Conservation (phyloP, 2,888 invertebrate species). For the Baronia brevicornis region DNA sequence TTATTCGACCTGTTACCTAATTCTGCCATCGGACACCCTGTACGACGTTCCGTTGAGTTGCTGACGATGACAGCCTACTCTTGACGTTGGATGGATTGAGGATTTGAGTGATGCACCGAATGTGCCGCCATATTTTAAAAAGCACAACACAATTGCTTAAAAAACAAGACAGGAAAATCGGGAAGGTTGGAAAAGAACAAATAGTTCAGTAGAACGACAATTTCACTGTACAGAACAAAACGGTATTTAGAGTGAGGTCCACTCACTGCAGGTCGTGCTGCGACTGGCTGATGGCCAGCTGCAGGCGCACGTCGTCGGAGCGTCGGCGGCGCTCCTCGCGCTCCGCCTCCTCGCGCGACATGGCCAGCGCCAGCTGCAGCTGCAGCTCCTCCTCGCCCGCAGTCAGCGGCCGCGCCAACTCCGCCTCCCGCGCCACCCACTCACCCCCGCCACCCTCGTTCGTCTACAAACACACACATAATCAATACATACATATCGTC, state of each 20-base stretch:
- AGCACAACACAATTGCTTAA: no score
- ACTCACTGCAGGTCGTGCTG: constrained; percentile 92
- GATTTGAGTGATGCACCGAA: no score
- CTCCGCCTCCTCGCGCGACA: constrained; percentile 99
- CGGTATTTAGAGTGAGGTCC: not conserved
- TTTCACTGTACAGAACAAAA: not conserved
- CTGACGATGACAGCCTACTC: no score
- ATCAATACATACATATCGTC: no score
- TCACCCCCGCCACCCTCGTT: constrained; percentile 28
- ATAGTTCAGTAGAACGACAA: no score
- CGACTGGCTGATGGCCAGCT: constrained; percentile 95
- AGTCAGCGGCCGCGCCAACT: constrained; percentile 96
- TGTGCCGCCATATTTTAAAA: no score
- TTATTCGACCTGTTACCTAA: no score
- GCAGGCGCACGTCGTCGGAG: constrained; percentile 96
- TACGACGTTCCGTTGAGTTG: no score
- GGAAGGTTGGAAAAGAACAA: no score
- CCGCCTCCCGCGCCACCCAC: constrained; percentile 77
- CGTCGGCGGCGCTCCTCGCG: constrained; percentile 95
- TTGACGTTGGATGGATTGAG: no score
- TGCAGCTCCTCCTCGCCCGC: constrained; percentile 99
- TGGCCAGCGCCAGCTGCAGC: constrained; percentile 97
- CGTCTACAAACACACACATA: constrained; percentile 31
- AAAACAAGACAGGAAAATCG: no score
- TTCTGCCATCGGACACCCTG: no score